Base-by-base conservation (phyloP, 92 coral and sea anemone genomes). In the Bergia sp. region DNA sequence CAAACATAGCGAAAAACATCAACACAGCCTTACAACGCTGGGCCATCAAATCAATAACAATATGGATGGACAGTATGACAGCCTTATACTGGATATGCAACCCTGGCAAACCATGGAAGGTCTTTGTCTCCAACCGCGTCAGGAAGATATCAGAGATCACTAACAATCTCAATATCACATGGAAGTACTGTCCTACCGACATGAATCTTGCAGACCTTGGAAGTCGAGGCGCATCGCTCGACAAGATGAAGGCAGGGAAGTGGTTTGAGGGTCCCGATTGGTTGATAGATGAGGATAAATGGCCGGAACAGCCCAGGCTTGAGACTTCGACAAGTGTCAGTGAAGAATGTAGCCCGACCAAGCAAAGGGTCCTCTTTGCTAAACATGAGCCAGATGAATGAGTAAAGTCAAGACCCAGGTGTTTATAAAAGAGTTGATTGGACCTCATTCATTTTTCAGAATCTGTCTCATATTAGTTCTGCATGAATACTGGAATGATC, bases 61-160 rank as follows among this genome's bases (percentile, higher is more conserved):
- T 91, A 18, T 91, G 92, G 92, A 91, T 93, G 90, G 89, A 92
- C 84, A 82, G 87, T 74, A 87, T 92, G 91, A 89, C 87, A 5
- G 90, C 90, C 44, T 73, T 94, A 55, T 92, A 94, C 85, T 94
- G 91, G 97, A 92, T 94, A 67, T 72, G 77, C 36, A 92, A 91
- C 72, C 93, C 95, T 0, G 94, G 92, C 18, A 91, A 71, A 76
- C 73, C 93, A 2, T 91, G 95, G 92, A 94, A 92, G 71, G 91
- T 87, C 39, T 92, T 91, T 67, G 92, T 94, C 16, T 39, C 90
- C 37, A 89, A 92, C 79, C 50, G 93, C 11, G 95, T 89, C 38
- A 93, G 79, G 76, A 94, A 91, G 82, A 91, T 94, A 16, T 91
- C 92, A 21, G 43, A 49, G 42, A 49, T 47, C 37, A 36, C 16